A percentile compares a stretch with the other conserved stretches of the same genome.
phyloP scores from a whole-genome alignment of 2,113 vertebrate species.

The Rhinolophus sinicus region DNA sequence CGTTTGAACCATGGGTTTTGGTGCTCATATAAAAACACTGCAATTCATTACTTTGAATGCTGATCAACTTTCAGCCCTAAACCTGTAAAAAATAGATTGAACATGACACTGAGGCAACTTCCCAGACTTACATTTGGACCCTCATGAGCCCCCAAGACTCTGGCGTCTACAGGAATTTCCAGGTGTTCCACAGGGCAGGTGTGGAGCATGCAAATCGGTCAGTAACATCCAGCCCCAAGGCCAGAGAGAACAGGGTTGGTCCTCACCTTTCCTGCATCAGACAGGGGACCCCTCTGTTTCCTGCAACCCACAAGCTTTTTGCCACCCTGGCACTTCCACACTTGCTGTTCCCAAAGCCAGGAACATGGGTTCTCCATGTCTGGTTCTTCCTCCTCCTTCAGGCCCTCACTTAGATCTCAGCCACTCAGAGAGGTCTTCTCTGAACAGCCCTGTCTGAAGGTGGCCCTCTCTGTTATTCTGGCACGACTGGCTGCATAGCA shows the following conservation, averaged over 20 bases:
- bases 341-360: background rate
- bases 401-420: background rate
- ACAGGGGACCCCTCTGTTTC: background rate
- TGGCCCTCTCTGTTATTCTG: background rate
- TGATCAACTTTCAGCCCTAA: background rate
- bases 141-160: background rate
- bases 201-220: background rate
- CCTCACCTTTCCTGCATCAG: background rate
- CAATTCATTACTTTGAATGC: background rate
- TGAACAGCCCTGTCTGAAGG: background rate
- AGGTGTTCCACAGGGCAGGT: background rate
- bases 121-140: background rate
- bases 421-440: background rate
- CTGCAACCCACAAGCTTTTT: background rate
- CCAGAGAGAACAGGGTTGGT: background rate
- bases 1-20: background rate
- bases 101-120: background rate
- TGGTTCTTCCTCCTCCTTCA: background rate
- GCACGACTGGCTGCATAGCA: accelerated
- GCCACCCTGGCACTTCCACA: background rate
- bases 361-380: accelerated
- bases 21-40: background rate
- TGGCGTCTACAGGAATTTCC: background rate
- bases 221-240: background rate
- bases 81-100: background rate